Evolutionary conservation across 2,797 vertebrate genomes (phyloP).

Genomic region (Catostomus latipinnis): DNA sequence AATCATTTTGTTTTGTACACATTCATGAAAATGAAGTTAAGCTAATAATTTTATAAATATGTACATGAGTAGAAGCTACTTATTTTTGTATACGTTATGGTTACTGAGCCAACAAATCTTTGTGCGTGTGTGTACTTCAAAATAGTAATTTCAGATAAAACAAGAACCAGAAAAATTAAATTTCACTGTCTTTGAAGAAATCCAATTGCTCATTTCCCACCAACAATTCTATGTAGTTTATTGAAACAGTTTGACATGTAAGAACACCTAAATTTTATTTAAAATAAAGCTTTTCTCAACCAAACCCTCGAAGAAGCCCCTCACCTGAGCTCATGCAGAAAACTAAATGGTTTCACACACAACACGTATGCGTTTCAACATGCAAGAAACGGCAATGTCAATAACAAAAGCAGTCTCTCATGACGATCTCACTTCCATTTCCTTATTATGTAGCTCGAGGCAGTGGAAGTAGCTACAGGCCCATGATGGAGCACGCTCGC

Average conservation of each 20-base stretch:
- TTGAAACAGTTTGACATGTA: background rate
- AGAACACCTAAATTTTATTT: background rate
- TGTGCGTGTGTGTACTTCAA: too few species aligned
- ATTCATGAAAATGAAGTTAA: too few species aligned
- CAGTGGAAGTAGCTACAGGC: conserved; percentile 62
- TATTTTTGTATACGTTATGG: too few species aligned
- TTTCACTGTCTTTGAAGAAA: background rate
- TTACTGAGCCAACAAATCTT: too few species aligned
- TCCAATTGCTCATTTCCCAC: background rate
- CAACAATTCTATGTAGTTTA: too few species aligned
- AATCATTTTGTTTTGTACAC: too few species aligned
- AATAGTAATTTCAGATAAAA: background rate
- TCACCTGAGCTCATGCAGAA: background rate
- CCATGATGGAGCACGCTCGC: conserved; percentile 50
- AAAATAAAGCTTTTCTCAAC: background rate
- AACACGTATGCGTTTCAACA: conserved; percentile 68
- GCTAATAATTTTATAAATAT: too few species aligned
- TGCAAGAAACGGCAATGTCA: conserved; percentile 61
- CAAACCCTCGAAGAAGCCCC: background rate
- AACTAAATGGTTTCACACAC: background rate
- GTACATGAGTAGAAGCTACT: too few species aligned
- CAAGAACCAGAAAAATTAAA: background rate
- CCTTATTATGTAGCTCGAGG: conserved; percentile 80
- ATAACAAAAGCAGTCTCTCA: conserved; percentile 75
- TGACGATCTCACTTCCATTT: conserved; percentile 82